Conservation (phyloP, 2,888 invertebrate species). For the Abrostola triplasia region DNA sequence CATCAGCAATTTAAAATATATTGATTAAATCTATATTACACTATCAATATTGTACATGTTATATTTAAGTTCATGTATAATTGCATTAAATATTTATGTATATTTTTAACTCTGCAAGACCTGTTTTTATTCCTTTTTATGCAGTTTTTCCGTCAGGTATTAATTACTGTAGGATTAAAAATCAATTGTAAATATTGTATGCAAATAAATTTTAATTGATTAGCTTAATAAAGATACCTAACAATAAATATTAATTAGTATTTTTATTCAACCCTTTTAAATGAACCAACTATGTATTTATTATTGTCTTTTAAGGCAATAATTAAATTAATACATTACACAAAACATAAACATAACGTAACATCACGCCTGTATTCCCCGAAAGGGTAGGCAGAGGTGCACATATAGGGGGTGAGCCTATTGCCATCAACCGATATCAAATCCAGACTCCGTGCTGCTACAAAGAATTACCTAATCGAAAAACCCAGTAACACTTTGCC, state of each 20-base stretch:
- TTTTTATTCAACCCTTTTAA: conserved; percentile 7
- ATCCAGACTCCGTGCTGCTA: no score
- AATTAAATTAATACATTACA: no score
- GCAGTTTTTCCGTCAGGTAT: conserved; percentile 14
- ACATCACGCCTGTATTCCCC: no score
- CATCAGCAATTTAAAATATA: conserved; percentile 22
- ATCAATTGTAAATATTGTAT: conserved; percentile 61
- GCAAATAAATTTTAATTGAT: conserved; percentile 67
- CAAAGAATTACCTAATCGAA: no score
- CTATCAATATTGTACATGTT: conserved; percentile 6
- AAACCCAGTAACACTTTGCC: no score
- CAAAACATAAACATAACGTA: no score
- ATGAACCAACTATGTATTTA: no score
- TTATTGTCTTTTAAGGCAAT: no score
- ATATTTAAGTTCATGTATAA: background rate
- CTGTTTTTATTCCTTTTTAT: conserved; percentile 4
- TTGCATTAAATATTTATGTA: background rate
- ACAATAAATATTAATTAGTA: conserved; percentile 29
- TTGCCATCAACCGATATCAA: no score
- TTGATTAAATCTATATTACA: background rate
- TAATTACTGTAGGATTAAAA: conserved; percentile 31
- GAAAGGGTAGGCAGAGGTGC: no score
- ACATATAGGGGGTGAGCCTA: no score
- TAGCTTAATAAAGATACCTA: conserved; percentile 76
- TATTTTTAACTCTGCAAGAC: background rate